phyloP scores from a whole-genome alignment of 2,797 vertebrate species.

The Crenuchus spilurus region DNA sequence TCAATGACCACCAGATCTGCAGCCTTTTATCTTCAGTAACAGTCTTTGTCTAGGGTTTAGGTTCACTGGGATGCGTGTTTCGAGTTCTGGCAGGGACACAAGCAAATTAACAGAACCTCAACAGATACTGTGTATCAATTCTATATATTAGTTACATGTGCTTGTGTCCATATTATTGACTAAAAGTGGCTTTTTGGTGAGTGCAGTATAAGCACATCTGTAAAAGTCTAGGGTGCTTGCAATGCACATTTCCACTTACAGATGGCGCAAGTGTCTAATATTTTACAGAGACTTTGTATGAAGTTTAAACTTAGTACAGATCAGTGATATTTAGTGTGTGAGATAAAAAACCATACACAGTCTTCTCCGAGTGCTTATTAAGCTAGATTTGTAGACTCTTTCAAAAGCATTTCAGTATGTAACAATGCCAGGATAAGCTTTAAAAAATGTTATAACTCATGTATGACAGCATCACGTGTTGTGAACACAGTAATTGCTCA shows the following conservation, averaged over 20 bases:
- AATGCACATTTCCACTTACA: not conserved
- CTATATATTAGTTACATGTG: too few species aligned
- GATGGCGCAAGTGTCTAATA: slow-evolving; percentile 33
- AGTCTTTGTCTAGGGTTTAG: too few species aligned
- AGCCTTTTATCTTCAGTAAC: too few species aligned
- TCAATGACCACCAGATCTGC: too few species aligned
- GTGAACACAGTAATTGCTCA: not conserved
- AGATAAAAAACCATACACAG: not conserved
- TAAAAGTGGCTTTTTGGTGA: too few species aligned
- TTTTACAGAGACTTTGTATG: not conserved
- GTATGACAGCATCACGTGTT: not conserved
- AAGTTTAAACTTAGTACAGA: not conserved
- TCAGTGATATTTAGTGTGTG: too few species aligned
- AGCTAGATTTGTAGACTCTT: too few species aligned
- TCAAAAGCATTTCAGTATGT: not conserved
- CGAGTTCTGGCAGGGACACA: too few species aligned
- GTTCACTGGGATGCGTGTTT: too few species aligned
- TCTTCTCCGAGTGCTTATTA: not conserved
- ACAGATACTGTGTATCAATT: too few species aligned
- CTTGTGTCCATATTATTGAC: not conserved
- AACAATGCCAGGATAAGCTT: not conserved
- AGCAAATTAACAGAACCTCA: too few species aligned
- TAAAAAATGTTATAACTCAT: not conserved
- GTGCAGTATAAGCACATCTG: not conserved
- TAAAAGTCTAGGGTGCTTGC: too few species aligned